Percentiles rank a stretch among this genome's conserved stretches.
phyloP scores from a whole-genome alignment of 35 echinoderm and acorn worm genomes.

The Strongylocentrotus purpuratus region DNA sequence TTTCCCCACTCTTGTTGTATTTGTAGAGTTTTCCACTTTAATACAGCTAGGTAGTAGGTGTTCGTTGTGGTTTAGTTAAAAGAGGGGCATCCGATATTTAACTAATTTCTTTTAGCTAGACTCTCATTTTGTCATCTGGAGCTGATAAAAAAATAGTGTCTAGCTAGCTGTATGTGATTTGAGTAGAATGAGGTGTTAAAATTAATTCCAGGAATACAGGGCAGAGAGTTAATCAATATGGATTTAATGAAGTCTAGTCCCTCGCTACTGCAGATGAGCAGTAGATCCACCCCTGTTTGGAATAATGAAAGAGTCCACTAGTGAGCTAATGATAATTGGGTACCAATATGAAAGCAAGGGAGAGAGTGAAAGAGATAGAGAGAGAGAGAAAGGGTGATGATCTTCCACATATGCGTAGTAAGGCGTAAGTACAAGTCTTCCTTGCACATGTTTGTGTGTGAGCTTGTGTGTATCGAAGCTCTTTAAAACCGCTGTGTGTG shows the following conservation, averaged over 20 bases:
- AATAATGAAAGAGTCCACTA: constrained; percentile 23
- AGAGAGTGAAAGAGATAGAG: not conserved
- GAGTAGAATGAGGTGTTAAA: not conserved
- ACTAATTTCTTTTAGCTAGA: not conserved
- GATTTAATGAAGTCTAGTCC: not conserved
- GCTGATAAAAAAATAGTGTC: not conserved
- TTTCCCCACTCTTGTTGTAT: not conserved
- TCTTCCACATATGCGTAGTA: not conserved
- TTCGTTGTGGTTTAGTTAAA: not conserved
- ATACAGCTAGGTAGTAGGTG: not conserved
- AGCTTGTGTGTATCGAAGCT: not conserved
- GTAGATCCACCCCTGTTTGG: not conserved
- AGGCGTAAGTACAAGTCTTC: not conserved
- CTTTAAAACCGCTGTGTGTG: not conserved
- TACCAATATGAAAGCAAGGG: constrained; percentile 21
- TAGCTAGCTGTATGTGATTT: not conserved
- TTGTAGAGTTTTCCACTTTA: not conserved
- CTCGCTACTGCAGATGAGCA: not conserved
- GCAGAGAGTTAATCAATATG: constrained; percentile 12
- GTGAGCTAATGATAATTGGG: not conserved
- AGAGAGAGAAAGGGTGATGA: not conserved
- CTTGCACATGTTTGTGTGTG: constrained; percentile 11
- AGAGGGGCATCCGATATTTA: not conserved
- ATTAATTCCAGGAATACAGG: constrained; percentile 1
- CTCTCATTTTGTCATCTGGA: not conserved